A percentile compares a stretch with the other conserved stretches of the same genome.
Evolutionary conservation across 2,113 vertebrate species (phyloP).

Genomic region (Hippoglossus stenolepis): DNA sequence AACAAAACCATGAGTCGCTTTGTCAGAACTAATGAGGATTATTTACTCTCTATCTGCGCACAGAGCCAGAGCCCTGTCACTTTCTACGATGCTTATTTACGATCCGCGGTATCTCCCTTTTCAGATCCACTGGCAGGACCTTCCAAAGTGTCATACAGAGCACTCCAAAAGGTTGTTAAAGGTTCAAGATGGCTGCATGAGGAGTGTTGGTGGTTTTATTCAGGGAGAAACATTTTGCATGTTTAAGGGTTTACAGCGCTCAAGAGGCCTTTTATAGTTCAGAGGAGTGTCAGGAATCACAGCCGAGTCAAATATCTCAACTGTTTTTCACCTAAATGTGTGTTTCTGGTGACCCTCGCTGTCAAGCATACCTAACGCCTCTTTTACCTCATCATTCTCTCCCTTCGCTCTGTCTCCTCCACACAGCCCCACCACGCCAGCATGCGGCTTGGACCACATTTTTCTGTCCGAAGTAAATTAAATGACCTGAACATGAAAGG

Average conservation of each 20-base stretch:
- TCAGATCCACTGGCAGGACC: slow-evolving; percentile 47
- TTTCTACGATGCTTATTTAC: slow-evolving; percentile 74
- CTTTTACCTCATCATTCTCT: neutral
- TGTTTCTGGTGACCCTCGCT: slow-evolving; percentile 24
- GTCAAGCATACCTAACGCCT: slow-evolving; percentile 2
- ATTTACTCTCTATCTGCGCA: slow-evolving; percentile 64
- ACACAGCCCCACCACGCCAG: neutral
- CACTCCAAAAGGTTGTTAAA: slow-evolving; percentile 53
- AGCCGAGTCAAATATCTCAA: slow-evolving; percentile 21
- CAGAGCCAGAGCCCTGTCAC: slow-evolving; percentile 66
- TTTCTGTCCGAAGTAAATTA: neutral
- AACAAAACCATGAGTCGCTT: slow-evolving; percentile 48
- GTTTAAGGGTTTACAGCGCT: slow-evolving; percentile 18
- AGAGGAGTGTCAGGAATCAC: slow-evolving; percentile 23
- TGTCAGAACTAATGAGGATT: slow-evolving; percentile 74
- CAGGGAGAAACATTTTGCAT: slow-evolving; percentile 20
- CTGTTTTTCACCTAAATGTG: slow-evolving; percentile 22
- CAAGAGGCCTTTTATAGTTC: slow-evolving; percentile 20
- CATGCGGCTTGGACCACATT: neutral
- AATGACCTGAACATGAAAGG: neutral
- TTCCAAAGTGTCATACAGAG: slow-evolving; percentile 35
- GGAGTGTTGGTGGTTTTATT: slow-evolving; percentile 44
- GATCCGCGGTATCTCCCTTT: slow-evolving; percentile 54
- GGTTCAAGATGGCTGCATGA: slow-evolving; percentile 55
- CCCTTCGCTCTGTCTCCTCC: neutral